These are phyloP conservation scores for Artibeus jamaicensis DNA, from an alignment of 2,797 vertebrate species.

Conservation along the genomic window DNA sequence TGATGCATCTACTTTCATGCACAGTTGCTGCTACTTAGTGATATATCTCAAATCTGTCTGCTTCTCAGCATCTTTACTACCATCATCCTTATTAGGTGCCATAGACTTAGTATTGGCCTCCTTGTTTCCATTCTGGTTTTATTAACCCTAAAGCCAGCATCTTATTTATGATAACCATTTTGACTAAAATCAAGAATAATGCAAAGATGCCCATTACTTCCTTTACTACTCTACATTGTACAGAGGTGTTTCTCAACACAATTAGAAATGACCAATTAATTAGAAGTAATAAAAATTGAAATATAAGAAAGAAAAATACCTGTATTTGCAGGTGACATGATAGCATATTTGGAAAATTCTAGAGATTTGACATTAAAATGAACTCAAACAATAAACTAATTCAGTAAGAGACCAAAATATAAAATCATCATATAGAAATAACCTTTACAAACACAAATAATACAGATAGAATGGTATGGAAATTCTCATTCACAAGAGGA, in stretches of 20 bases:
- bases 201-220: background rate
- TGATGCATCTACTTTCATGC: background rate
- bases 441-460: background rate
- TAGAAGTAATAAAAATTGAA: background rate
- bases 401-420: background rate
- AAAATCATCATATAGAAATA: background rate
- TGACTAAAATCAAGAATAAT: background rate
- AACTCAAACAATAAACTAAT: background rate
- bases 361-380: background rate
- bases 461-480: background rate
- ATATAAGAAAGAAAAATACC: background rate
- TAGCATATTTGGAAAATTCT: background rate
- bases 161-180: background rate
- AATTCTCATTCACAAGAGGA: background rate
- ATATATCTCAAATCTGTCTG: background rate
- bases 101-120: background rate
- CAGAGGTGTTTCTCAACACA: background rate
- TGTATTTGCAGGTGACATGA: background rate
- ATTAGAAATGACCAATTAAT: background rate
- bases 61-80: background rate
- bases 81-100: too few species aligned
- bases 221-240: background rate
- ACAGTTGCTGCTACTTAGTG: background rate
- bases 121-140: background rate
- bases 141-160: background rate